Conservation (phyloP, 2,113 vertebrate species). For the Alexandromys fortis region DNA sequence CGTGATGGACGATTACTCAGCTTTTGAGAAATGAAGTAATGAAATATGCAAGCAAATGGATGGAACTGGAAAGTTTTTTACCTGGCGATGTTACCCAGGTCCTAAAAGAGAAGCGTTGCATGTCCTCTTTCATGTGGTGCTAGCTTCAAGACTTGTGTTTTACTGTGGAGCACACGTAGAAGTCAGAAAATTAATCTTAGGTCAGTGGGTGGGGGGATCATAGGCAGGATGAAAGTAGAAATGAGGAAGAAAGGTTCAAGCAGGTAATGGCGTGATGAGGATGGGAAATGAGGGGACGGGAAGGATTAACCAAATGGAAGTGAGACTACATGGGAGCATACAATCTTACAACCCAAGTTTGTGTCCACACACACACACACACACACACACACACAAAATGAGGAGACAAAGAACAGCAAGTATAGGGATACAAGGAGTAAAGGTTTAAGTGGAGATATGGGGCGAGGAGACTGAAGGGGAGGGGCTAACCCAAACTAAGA, state of each 20-base stretch:
- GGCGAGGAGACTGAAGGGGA: not conserved
- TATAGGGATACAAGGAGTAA: not conserved
- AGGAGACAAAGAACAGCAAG: not conserved
- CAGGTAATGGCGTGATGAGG: not conserved
- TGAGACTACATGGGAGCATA: not conserved
- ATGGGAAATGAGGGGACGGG: not conserved
- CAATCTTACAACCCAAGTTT: not conserved
- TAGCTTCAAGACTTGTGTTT: not conserved
- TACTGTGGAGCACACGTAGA: not conserved
- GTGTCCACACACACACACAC: no score
- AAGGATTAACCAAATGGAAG: not conserved
- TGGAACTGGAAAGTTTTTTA: not conserved
- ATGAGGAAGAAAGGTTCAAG: not conserved
- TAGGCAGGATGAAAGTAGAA: not conserved
- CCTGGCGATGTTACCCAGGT: not conserved
- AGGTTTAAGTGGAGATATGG: not conserved
- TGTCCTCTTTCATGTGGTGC: not conserved
- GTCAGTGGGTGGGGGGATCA: not conserved
- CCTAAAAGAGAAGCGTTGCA: not conserved
- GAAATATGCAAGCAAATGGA: not conserved
- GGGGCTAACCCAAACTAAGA: not conserved
- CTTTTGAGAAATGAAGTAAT: not conserved
- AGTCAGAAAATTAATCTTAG: not conserved
- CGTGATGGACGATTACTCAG: not conserved
- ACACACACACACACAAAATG: no score